These are phyloP conservation scores for Malurus melanocephalus DNA, from an alignment of 2,113 vertebrate genomes.

Conservation along the genomic window DNA sequence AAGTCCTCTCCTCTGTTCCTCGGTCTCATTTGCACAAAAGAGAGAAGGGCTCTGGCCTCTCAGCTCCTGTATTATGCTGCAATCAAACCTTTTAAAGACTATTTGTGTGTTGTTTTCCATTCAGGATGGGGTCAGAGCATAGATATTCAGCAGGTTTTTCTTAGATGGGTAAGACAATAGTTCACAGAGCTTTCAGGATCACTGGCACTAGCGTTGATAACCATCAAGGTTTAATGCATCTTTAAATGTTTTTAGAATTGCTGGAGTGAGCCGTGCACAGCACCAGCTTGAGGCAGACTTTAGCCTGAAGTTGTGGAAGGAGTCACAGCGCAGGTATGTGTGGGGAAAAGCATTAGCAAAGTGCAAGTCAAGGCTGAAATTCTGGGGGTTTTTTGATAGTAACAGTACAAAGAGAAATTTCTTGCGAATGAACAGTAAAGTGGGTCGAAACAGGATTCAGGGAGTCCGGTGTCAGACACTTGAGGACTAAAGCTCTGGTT, in stretches of 20 bases:
- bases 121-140: background rate
- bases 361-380: background rate
- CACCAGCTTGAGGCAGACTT: background rate
- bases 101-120: background rate
- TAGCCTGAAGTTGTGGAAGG: background rate
- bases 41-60: background rate
- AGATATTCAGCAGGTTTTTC: background rate
- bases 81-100: background rate
- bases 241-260: background rate
- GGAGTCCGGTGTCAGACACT: rapidly evolving
- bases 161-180: background rate
- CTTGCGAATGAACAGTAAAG: background rate
- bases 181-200: background rate
- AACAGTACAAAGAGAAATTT: background rate
- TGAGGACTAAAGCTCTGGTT: background rate
- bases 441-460: background rate
- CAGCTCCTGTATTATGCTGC: background rate
- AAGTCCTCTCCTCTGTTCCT: background rate
- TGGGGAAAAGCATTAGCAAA: background rate
- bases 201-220: background rate
- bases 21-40: background rate
- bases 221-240: background rate
- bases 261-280: background rate
- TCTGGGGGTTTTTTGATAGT: background rate
- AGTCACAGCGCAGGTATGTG: rapidly evolving